Base-by-base conservation (phyloP, 1,140 invertebrate species). In the Heliconius melpomene region DNA sequence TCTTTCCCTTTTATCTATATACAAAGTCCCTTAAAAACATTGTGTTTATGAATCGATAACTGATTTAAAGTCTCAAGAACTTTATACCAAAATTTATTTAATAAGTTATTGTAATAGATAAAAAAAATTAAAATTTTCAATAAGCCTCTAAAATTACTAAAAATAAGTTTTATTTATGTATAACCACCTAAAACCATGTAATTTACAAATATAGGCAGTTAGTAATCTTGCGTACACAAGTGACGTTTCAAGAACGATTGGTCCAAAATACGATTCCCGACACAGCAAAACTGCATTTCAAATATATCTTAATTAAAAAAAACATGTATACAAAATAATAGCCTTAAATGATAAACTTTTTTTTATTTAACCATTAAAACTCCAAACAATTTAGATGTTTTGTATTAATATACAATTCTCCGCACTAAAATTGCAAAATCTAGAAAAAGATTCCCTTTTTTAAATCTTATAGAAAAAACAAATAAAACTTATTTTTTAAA, bases 381-480 rank as follows among this genome's bases (percentile, higher is more conserved):
- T 82, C 85, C 84, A 85, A 85, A 80, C 85, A 84, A 88, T 87
- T 90, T 86, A 82, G 86, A 89, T 88, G 89, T 87, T 93, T 94
- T 93, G 92, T 94, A 94, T 91, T 93, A 91, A 93, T 93, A 92
- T 92, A 93, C 89, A 91, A 88, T 88, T 79, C 81, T 80, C 82
- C 83, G 83, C 84, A 87, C 84, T 88, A 88, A 88, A 78, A 89
- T 87, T 80, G 84, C 7, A 52, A 88, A 88, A 73, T 87, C 80
- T 87, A 88, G 84, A 82, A 86, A 83, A 86, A 77, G 89, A 89
- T 86, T 84, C 81, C 88, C 89, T 84, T 88, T 87, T 87, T 82
- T 87, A 89, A 90, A 84, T 81, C 86, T 90, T 90, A 91, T 78
- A 77, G 75, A 86, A 52, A 32, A 88, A 78, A 46, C 40, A 46